Conservation (phyloP, 2,888 invertebrate genomes). For the Morpho achilles region DNA sequence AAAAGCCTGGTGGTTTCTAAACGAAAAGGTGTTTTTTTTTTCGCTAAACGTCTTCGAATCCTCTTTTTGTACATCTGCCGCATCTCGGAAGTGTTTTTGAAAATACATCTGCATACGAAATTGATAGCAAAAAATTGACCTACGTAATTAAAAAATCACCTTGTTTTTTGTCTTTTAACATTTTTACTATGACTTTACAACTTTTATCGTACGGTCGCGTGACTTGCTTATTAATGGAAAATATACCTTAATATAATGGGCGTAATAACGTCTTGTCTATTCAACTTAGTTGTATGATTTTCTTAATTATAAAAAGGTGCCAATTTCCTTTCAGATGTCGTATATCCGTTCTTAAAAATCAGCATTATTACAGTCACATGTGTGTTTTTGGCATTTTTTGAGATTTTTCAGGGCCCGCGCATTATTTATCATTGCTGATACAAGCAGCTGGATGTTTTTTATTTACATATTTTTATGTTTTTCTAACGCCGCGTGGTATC, state of each 20-base stretch:
- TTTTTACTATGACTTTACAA: conserved; percentile 28
- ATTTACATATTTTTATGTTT: conserved; percentile 13
- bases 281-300: conserved; percentile 23
- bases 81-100: conserved; percentile 57
- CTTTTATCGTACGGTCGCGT: not conserved
- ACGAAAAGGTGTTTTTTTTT: conserved; percentile 67
- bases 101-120: conserved; percentile 74
- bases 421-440: conserved; percentile 61
- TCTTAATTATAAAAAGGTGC: conserved; percentile 60
- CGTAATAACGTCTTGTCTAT: conserved; percentile 26
- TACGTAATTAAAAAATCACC: conserved; percentile 60
- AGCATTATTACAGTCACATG: conserved; percentile 71
- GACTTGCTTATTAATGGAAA: conserved; percentile 14
- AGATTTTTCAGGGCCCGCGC: conserved; percentile 45
- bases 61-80: conserved; percentile 64
- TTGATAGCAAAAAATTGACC: conserved; percentile 76
- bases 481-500: too few relatives aligned
- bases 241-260: conserved; percentile 28
- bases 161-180: conserved; percentile 31
- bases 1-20: conserved; percentile 45
- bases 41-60: conserved; percentile 65
- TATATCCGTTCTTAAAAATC: conserved; percentile 74
- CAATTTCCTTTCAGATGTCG: conserved; percentile 71
- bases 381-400: conserved; percentile 60
- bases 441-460: conserved; percentile 56